phyloP scores from a whole-genome alignment of 1,140 invertebrate genomes.

The Laodelphax striatellus region DNA sequence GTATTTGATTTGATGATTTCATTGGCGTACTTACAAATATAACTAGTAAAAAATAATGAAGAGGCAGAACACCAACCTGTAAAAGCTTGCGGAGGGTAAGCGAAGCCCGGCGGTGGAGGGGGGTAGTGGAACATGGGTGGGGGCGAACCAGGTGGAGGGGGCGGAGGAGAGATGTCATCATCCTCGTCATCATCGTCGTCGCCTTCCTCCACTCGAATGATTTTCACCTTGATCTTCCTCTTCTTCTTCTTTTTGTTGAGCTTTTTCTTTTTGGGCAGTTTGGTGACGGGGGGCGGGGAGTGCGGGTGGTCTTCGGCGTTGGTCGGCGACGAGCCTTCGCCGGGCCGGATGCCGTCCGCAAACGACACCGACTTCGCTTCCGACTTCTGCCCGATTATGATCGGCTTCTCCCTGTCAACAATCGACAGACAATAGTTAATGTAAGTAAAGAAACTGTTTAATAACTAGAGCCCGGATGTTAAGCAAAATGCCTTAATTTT shows the following conservation, averaged over 20 bases:
- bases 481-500: too few relatives aligned
- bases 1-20: too few relatives aligned
- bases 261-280: conserved; percentile 27
- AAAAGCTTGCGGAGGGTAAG: too few relatives aligned
- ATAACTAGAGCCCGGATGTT: too few relatives aligned
- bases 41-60: too few relatives aligned
- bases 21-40: too few relatives aligned
- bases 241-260: conserved; percentile 26
- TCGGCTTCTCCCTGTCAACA: conserved; percentile 14
- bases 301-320: conserved; percentile 32
- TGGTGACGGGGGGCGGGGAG: conserved; percentile 29
- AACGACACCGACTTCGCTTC: conserved; percentile 31
- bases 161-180: conserved; percentile 18
- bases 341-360: conserved; percentile 34
- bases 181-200: conserved; percentile 18
- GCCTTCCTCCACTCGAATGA: conserved; percentile 16
- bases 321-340: conserved; percentile 32
- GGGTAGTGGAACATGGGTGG: conserved; percentile 17
- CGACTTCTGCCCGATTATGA: conserved; percentile 1
- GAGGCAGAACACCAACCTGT: too few relatives aligned
- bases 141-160: conserved; percentile 19
- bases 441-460: too few relatives aligned
- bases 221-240: conserved; percentile 19
- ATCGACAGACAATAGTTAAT: too few relatives aligned
- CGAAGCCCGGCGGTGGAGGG: not conserved